phyloP scores from a whole-genome alignment of 2,797 vertebrate genomes.

The Chiloscyllium punctatum region DNA sequence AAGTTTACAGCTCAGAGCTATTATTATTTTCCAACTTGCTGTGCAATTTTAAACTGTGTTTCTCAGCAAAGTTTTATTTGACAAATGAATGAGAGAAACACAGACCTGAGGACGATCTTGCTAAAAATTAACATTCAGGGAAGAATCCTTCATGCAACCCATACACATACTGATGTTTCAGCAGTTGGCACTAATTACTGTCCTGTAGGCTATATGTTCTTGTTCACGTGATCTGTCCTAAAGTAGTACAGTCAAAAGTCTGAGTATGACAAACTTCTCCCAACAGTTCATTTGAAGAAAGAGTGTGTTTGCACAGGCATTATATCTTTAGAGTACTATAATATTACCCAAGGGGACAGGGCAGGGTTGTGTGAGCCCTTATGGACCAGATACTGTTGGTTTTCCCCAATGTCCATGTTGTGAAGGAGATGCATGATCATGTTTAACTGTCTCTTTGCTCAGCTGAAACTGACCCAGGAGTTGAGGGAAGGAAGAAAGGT shows the following conservation, averaged over 20 bases:
- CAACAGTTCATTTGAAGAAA: too few species aligned
- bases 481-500: too few species aligned
- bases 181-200: neutral
- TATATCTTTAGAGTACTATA: too few species aligned
- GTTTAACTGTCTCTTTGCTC: neutral
- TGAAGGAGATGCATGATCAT: neutral
- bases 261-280: too few species aligned
- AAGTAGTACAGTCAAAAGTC: neutral
- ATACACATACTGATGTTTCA: neutral
- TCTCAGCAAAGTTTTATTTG: neutral
- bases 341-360: too few species aligned
- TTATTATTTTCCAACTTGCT: neutral
- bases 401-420: neutral
- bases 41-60: neutral
- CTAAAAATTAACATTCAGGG: neutral
- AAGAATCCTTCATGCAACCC: neutral
- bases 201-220: neutral
- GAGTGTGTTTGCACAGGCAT: too few species aligned
- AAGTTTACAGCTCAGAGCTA: neutral
- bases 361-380: too few species aligned
- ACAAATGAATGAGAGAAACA: neutral
- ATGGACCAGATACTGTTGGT: too few species aligned
- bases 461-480: neutral
- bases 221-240: neutral
- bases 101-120: neutral